Conservation (phyloP, 2,113 vertebrate species). For the Anguilla japonica region DNA sequence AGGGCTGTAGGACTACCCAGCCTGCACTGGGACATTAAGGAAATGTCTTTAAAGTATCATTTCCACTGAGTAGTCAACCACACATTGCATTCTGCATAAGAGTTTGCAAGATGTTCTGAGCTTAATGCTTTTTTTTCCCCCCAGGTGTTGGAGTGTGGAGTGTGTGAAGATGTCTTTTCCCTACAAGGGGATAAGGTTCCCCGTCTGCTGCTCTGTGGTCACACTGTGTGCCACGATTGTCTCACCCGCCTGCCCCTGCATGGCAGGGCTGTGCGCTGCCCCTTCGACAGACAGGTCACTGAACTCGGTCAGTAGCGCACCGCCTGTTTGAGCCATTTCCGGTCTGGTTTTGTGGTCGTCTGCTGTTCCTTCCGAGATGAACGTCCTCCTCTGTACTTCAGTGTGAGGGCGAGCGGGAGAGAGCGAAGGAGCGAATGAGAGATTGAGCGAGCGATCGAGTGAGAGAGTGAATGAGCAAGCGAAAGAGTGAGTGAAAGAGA, state of each 20-base stretch:
- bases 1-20: background rate
- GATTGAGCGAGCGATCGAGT: no score
- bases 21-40: background rate
- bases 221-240: constrained; percentile 96
- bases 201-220: constrained; percentile 89
- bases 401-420: no score
- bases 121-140: background rate
- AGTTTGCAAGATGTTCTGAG: background rate
- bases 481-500: no score
- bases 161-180: constrained; percentile 97
- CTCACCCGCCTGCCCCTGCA: constrained; percentile 92
- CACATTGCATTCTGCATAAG: background rate
- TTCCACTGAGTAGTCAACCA: background rate
- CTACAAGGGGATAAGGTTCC: constrained; percentile 97
- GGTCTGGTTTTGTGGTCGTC: background rate
- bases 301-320: constrained; percentile 80
- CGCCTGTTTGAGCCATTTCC: background rate
- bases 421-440: no score
- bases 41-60: background rate
- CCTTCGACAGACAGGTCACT: constrained; percentile 94
- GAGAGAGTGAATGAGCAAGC: background rate
- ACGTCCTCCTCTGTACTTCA: background rate
- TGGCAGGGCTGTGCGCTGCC: constrained; percentile 91
- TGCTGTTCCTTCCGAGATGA: background rate
- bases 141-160: constrained; percentile 94